These are phyloP conservation scores for Caenorhabditis sp. DNA, from an alignment of 2,888 invertebrate species.

Conservation along the genomic window DNA sequence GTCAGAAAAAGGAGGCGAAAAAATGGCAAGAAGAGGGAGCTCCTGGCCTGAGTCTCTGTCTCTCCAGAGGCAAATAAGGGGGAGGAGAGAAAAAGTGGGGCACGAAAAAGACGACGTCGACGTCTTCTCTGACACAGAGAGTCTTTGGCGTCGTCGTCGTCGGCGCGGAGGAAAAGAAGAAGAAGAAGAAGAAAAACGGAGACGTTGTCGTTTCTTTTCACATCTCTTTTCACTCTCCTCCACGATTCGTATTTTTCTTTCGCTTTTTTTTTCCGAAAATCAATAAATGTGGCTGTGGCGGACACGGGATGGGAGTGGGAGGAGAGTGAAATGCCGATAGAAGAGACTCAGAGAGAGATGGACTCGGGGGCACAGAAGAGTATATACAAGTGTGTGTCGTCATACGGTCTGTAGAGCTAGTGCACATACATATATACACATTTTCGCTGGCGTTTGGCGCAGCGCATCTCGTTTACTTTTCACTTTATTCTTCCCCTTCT, in stretches of 20 bases:
- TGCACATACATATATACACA: too few species aligned
- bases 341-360: constrained; percentile 10
- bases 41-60: too few species aligned
- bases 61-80: too few species aligned
- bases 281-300: constrained; percentile 29
- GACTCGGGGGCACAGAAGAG: neutral
- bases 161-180: neutral
- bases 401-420: constrained; percentile 30
- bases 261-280: constrained; percentile 36
- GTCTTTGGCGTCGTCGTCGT: too few species aligned
- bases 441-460: neutral
- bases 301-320: constrained; percentile 24
- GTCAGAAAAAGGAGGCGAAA: too few species aligned
- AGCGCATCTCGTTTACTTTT: neutral
- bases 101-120: constrained; percentile 15
- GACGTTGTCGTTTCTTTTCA: constrained; percentile 18
- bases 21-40: neutral
- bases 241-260: neutral
- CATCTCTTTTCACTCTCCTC: neutral
- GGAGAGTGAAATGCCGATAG: too few species aligned
- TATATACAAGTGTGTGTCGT: constrained; percentile 18
- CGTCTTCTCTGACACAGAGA: neutral
- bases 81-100: constrained; percentile 17
- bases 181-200: constrained; percentile 24
- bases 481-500: neutral